Evolutionary conservation across 2,888 invertebrate species (phyloP).

Genomic region (Drosophila siamana): DNA sequence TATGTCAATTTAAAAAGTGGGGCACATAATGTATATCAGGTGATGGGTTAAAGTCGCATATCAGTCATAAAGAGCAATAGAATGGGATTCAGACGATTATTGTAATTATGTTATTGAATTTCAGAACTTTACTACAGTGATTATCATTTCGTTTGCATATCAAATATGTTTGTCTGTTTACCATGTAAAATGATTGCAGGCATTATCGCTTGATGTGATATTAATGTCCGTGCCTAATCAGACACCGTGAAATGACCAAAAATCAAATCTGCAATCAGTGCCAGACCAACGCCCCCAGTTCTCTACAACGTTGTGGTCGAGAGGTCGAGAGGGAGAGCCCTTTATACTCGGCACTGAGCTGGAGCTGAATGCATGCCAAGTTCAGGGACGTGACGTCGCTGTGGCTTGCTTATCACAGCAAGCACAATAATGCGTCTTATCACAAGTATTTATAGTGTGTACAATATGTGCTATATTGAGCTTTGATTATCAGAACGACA

Average conservation of each 20-base stretch:
- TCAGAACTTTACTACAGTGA: not conserved
- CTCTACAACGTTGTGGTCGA: not conserved
- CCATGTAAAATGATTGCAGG: not conserved
- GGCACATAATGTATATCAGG: not conserved
- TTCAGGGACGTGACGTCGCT: constrained; percentile 56
- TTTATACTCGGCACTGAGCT: not conserved
- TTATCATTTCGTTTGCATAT: constrained; percentile 3
- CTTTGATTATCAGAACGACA: constrained; percentile 13
- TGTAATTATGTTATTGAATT: not conserved
- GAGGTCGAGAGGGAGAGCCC: not conserved
- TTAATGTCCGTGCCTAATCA: constrained; percentile 36
- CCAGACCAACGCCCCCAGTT: constrained; percentile 14
- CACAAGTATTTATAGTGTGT: constrained; percentile 28
- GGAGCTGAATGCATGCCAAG: constrained; percentile 81
- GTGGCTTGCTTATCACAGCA: constrained; percentile 48
- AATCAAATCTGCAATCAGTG: constrained; percentile 21
- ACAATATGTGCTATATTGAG: not conserved
- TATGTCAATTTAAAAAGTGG: not conserved
- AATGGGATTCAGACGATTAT: not conserved
- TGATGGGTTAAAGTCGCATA: not conserved
- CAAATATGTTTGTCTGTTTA: not conserved
- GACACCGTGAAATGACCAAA: constrained; percentile 22
- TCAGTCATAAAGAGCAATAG: not conserved
- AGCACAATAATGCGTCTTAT: constrained; percentile 28
- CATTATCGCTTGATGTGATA: constrained; percentile 26